A percentile compares a stretch with the other conserved stretches of the same genome.
Evolutionary conservation across 2,113 vertebrate species (phyloP).

Genomic region (Bufo bufo): DNA sequence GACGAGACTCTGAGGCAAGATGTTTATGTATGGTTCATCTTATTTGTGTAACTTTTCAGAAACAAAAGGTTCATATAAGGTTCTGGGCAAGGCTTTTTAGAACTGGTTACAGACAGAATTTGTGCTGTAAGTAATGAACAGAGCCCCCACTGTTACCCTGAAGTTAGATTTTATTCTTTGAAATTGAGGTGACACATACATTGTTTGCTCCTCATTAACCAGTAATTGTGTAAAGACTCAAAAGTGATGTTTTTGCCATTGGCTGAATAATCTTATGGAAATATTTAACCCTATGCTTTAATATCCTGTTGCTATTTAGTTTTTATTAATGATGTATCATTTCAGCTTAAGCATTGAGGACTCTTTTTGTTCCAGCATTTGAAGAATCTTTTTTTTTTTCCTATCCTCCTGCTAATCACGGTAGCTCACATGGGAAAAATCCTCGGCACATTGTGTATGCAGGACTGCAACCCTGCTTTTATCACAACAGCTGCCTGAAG

Average conservation of each 20-base stretch:
- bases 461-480: conserved; percentile 29
- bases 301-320: neutral
- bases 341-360: neutral
- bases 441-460: conserved; percentile 21
- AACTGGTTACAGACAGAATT: neutral
- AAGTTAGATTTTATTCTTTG: neutral
- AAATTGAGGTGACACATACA: neutral
- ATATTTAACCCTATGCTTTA: neutral
- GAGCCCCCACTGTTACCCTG: neutral
- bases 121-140: neutral
- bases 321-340: neutral
- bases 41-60: neutral
- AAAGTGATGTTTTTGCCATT: neutral
- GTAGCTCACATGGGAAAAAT: conserved; percentile 24
- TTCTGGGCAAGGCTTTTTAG: neutral
- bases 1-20: neutral
- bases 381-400: neutral
- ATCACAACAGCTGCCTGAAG: conserved; percentile 18
- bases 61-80: neutral
- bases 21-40: neutral
- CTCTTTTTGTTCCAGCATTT: neutral
- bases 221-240: neutral
- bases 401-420: conserved; percentile 28
- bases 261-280: neutral
- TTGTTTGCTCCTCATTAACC: neutral